Evolutionary conservation across 2,113 vertebrate species (phyloP), one percentile per base, ranked within the genome.

Genomic region (Damaliscus lunatus): DNA sequence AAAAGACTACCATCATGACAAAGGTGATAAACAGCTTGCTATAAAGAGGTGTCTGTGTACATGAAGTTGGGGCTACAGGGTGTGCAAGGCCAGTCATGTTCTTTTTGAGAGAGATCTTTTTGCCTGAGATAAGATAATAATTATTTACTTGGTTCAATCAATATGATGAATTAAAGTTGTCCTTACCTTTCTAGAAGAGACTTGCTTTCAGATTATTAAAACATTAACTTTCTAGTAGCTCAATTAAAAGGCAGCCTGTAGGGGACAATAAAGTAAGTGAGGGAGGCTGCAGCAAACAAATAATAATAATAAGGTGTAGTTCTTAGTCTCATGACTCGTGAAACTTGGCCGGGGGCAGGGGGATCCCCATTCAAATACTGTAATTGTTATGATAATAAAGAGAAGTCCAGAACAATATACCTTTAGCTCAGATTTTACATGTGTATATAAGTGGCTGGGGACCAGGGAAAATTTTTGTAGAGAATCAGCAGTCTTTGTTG

Each of bases 121-220:
- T 91, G 27, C 7, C 19, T 95, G 8, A 48, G 23, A 14, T 50
- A 84, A 36, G 33, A 83, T 84, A 78, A 57, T 86, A 67, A 89
- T 77, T 19, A n/a, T n/a, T 80, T 50, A 80, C 14, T 91, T 85
- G 71, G 27, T 29, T 74, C 52, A 62, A 3, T 84, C 12, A 31
- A 12, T 74, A 86, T 57, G n/a, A 23, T 43, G 81, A 55, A 33
- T 88, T 95, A 62, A 81, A 86, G 3, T 57, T 67, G 90, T 55
- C 19, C 11, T 82, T 93, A 62, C 7, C 19, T 55, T 74, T 40
- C 27, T 27, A 62, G 74, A 62, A 62, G 12, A 6, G 60, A 82
- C 21, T 55, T 86, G 8, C 52, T 85, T 67, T 86, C 52, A 74
- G 36, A 77, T 82, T n/a, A 93, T 90, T 92, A 90, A 96, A 86